These are phyloP conservation scores for Hydropotes inermis DNA, from an alignment of 2,113 vertebrate genomes.

Conservation along the genomic window DNA sequence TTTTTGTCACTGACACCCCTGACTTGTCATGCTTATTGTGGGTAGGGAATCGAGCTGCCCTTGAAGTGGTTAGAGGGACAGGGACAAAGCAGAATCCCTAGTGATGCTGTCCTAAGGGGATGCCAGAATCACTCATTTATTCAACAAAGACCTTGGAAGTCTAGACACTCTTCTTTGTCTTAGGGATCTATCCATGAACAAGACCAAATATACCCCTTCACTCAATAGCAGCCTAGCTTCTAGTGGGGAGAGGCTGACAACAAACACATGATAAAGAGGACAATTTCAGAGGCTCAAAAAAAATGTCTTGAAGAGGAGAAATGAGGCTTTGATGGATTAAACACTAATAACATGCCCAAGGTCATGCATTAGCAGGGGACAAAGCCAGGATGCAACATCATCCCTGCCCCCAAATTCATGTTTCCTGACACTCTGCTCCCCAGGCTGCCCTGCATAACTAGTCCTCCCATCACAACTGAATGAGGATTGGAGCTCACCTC, in stretches of 20 bases:
- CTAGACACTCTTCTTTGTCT: not conserved
- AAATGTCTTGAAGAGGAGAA: not conserved
- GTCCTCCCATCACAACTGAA: not conserved
- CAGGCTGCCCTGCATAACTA: not conserved
- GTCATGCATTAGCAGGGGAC: not conserved
- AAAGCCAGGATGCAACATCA: not conserved
- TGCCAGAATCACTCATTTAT: not conserved
- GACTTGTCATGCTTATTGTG: not conserved
- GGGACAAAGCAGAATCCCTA: not conserved
- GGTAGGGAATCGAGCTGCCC: not conserved
- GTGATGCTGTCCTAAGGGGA: not conserved
- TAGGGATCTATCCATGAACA: not conserved
- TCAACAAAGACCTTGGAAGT: not conserved
- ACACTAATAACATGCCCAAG: not conserved
- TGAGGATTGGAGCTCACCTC: not conserved
- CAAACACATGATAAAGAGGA: not conserved
- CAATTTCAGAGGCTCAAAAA: not conserved
- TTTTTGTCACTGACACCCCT: not conserved
- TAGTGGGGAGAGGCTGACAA: not conserved
- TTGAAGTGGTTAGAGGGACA: not conserved
- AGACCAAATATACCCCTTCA: not conserved
- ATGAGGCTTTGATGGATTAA: not conserved
- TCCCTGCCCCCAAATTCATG: not conserved
- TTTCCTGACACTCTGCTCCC: not conserved
- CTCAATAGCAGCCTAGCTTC: not conserved